Base-by-base conservation (phyloP, 2,113 vertebrate genomes). In the Dicaeum eximium region DNA sequence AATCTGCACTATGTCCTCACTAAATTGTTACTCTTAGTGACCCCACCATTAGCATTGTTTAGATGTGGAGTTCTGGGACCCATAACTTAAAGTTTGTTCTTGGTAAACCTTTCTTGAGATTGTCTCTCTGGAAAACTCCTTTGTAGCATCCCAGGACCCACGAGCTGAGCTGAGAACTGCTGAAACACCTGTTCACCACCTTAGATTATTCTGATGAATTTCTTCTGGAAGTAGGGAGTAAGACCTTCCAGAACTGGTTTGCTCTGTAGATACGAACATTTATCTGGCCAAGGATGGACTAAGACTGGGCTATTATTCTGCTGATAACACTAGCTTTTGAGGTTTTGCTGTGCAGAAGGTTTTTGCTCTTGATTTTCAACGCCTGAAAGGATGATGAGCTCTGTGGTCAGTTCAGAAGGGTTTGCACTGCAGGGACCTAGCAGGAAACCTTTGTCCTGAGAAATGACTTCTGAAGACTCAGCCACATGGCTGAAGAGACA, bases 401-500 rank as follows among this genome's bases (percentile, higher is more conserved):
- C 24, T 33, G 1, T 6, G 18, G 31, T 37, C 33, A 80, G 15
- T 30, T 90, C 44, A 57, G 18, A 6, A 80, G 42, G 10, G 27
- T 12, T 53, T 48, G 12, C 4, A 7, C n/a, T 62, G 3, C 48
- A 53, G 25, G 6, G 2, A 37, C 19, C 6, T 13, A 67, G 9
- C 35, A 67, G 28, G 11, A 64, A 77, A 60, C 2, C 9, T 54
- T 77, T 67, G 19, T 45, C 35, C 38, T 45, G 20, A 77, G 20
- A 84, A 90, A 72, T 33, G 0, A 30, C 5, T 78, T 79, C 22
- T 79, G 66, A 75, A 66, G 71, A 11, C 14, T 15, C 56, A 37
- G 23, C 9, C 2, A 0, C 2, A 0, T 12, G 24, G 4, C 19
- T 75, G 42, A 35, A 30, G 20, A 5, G 57, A 57, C n/a, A 53